phyloP scores from a whole-genome alignment of 92 coral and sea anemone genomes.

The Pocillopora meandrina region DNA sequence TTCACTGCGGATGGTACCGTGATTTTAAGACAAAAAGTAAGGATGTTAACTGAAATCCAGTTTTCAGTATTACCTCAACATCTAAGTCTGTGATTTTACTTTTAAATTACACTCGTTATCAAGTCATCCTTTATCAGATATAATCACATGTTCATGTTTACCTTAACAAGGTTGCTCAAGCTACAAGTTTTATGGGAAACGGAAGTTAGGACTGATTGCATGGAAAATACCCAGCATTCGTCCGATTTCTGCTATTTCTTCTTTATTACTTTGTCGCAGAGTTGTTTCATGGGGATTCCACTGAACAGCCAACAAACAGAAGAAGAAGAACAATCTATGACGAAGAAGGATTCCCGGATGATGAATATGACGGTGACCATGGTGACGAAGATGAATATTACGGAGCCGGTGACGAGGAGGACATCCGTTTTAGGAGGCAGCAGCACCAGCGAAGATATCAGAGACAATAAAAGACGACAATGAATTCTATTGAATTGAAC shows the following conservation, averaged over 20 bases:
- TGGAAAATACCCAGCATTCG: background rate
- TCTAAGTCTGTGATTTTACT: too few relatives aligned
- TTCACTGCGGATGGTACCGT: too few relatives aligned
- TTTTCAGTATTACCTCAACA: too few relatives aligned
- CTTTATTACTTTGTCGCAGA: background rate
- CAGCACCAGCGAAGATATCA: constrained; percentile 28
- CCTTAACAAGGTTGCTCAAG: too few relatives aligned
- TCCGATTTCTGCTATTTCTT: background rate
- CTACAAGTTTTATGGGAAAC: too few relatives aligned
- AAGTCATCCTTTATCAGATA: too few relatives aligned
- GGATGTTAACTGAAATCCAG: too few relatives aligned
- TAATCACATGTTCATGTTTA: too few relatives aligned
- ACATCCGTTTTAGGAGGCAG: constrained; percentile 12
- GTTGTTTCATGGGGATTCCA: constrained; percentile 16
- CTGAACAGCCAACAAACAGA: background rate
- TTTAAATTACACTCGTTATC: too few relatives aligned
- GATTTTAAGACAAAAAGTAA: too few relatives aligned
- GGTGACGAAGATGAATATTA: constrained; percentile 2
- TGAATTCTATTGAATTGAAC: background rate
- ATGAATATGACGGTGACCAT: constrained; percentile 5
- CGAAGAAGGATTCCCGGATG: constrained; percentile 31
- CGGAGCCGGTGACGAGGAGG: constrained; percentile 35
- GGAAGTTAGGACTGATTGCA: background rate
- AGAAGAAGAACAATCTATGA: constrained; percentile 15
- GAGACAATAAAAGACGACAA: constrained; percentile 12